These are phyloP conservation scores for Danaus chrysippus DNA, from an alignment of 2,888 invertebrate species.

Conservation along the genomic window DNA sequence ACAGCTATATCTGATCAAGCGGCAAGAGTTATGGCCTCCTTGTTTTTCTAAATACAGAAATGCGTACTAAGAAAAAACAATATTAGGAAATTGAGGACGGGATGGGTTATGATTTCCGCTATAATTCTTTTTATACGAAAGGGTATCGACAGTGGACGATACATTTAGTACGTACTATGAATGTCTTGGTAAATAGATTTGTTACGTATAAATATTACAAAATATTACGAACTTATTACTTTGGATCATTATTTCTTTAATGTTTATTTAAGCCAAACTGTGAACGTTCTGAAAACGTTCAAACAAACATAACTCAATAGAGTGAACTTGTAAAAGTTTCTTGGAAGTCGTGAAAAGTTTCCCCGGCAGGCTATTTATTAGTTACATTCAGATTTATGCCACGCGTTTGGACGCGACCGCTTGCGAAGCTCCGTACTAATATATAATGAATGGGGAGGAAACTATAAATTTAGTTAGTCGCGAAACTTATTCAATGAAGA, in stretches of 20 bases:
- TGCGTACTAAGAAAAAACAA: slow-evolving; percentile 55
- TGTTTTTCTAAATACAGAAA: slow-evolving; percentile 74
- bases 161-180: slow-evolving; percentile 28
- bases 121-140: slow-evolving; percentile 57
- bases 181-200: slow-evolving; percentile 19
- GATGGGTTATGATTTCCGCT: slow-evolving; percentile 71
- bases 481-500: slow-evolving; percentile 70
- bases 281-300: slow-evolving; percentile 2
- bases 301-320: slow-evolving; percentile 11
- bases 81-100: slow-evolving; percentile 57
- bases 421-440: slow-evolving; percentile 62
- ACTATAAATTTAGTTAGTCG: slow-evolving; percentile 76
- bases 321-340: slow-evolving; percentile 51
- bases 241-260: neutral
- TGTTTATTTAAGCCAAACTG: slow-evolving; percentile 19
- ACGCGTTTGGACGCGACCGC: slow-evolving; percentile 40
- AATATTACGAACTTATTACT: neutral
- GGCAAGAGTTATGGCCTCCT: slow-evolving; percentile 75
- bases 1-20: slow-evolving; percentile 75
- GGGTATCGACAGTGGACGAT: slow-evolving; percentile 38
- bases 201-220: slow-evolving; percentile 18
- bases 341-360: slow-evolving; percentile 56
- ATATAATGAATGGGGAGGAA: slow-evolving; percentile 75
- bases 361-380: slow-evolving; percentile 55
- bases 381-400: slow-evolving; percentile 77